These are phyloP conservation scores for Mylabris phalerata DNA, from an alignment of 1,140 invertebrate species.

Conservation along the genomic window DNA sequence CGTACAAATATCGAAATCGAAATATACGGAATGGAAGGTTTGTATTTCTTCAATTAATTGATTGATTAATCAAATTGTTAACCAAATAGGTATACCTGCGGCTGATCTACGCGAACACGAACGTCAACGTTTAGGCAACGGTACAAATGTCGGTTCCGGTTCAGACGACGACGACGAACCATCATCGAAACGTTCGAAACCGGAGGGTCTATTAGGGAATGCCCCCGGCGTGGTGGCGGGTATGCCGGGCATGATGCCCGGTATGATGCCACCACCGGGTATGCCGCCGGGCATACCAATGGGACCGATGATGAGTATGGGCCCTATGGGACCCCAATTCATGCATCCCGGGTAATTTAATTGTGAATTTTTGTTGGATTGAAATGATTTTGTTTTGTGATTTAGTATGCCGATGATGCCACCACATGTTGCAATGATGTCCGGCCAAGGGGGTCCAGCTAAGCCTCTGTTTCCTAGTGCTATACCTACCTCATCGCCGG, in stretches of 20 bases:
- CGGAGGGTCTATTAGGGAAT: slow-evolving; percentile 53
- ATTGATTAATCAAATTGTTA: background rate
- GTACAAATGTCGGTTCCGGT: slow-evolving; percentile 48
- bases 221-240: slow-evolving; percentile 46
- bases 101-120: slow-evolving; percentile 93
- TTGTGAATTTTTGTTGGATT: background rate
- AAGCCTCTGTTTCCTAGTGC: slow-evolving; percentile 72
- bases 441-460: slow-evolving; percentile 53
- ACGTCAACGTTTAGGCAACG: slow-evolving; percentile 64
- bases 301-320: slow-evolving; percentile 66
- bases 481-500: slow-evolving; percentile 55
- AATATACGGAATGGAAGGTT: slow-evolving; percentile 99
- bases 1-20: slow-evolving; percentile 98
- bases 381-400: slow-evolving; percentile 12
- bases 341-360: slow-evolving; percentile 59
- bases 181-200: slow-evolving; percentile 61
- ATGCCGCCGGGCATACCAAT: slow-evolving; percentile 50
- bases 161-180: slow-evolving; percentile 81
- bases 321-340: slow-evolving; percentile 57
- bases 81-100: slow-evolving; percentile 68
- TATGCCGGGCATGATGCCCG: slow-evolving; percentile 48
- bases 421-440: slow-evolving; percentile 52
- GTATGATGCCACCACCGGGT: slow-evolving; percentile 54
- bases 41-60: slow-evolving; percentile 11
- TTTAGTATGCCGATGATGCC: slow-evolving; percentile 53